Evolutionary conservation across 2,113 vertebrate genomes (phyloP).

Genomic region (Boulengeromyrus knoepffleri): DNA sequence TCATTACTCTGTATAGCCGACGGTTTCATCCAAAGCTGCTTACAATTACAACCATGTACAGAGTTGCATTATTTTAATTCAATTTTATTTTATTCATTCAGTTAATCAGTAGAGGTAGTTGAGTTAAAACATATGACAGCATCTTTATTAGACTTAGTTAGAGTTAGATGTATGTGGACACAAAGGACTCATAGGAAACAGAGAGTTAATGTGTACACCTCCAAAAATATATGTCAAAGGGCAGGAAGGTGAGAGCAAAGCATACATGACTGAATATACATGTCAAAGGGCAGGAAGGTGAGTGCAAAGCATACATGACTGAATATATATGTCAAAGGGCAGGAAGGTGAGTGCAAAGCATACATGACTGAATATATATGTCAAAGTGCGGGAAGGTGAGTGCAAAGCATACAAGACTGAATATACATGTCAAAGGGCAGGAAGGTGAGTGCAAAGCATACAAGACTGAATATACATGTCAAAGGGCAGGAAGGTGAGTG

Average conservation of each 20-base stretch:
- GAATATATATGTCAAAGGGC: neutral
- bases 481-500: neutral
- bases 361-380: neutral
- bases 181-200: neutral
- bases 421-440: neutral
- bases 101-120: neutral
- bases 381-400: neutral
- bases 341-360: neutral
- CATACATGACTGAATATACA: neutral
- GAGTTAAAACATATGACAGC: neutral
- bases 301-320: neutral
- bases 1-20: neutral
- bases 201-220: neutral
- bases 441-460: neutral
- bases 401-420: neutral
- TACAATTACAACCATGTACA: constrained; percentile 1
- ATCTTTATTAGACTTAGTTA: neutral
- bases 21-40: neutral
- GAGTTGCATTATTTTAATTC: neutral
- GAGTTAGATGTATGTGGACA: neutral
- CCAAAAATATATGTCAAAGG: neutral
- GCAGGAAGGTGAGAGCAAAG: neutral
- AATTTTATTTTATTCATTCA: neutral
- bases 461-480: neutral
- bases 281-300: neutral